Percentiles rank a stretch among this genome's conserved stretches.
phyloP scores from a whole-genome alignment of 2,113 vertebrate species.

The Oenanthe oenanthe region DNA sequence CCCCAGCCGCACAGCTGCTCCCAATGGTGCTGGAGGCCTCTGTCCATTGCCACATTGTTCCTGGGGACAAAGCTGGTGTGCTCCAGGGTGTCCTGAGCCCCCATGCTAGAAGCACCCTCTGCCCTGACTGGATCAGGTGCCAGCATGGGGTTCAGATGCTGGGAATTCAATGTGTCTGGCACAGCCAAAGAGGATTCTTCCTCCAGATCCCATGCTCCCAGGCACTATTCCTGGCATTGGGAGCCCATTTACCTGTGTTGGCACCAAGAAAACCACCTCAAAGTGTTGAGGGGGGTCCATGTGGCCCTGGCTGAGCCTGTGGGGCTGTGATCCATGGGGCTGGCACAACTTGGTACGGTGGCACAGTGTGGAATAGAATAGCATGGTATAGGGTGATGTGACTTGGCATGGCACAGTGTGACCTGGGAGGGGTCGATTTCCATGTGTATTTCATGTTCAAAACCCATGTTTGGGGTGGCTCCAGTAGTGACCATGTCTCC shows the following conservation, averaged over 20 bases:
- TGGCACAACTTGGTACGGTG: no score
- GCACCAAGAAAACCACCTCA: background rate
- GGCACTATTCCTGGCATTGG: background rate
- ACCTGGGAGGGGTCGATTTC: rapidly evolving
- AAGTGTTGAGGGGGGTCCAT: no score
- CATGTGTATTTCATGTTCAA: background rate
- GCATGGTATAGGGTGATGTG: no score
- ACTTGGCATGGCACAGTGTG: no score
- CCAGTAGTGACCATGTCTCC: background rate
- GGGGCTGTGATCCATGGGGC: no score
- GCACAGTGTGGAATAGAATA: no score
- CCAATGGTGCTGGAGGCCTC: rapidly evolving
- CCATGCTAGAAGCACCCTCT: rapidly evolving
- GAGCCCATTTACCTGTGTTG: background rate
- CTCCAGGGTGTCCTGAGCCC: background rate
- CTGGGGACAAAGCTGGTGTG: background rate
- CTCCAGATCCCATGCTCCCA: background rate
- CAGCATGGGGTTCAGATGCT: background rate
- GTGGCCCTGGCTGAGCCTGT: no score
- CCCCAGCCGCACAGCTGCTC: background rate
- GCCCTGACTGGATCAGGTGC: background rate
- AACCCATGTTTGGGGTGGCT: background rate
- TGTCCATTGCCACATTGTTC: background rate
- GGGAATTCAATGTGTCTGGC: background rate
- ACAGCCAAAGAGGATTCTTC: background rate